Evolutionary conservation across 2,797 vertebrate genomes (phyloP), one percentile per base, ranked within the genome.

Genomic region (Poeciliopsis presidionis): DNA sequence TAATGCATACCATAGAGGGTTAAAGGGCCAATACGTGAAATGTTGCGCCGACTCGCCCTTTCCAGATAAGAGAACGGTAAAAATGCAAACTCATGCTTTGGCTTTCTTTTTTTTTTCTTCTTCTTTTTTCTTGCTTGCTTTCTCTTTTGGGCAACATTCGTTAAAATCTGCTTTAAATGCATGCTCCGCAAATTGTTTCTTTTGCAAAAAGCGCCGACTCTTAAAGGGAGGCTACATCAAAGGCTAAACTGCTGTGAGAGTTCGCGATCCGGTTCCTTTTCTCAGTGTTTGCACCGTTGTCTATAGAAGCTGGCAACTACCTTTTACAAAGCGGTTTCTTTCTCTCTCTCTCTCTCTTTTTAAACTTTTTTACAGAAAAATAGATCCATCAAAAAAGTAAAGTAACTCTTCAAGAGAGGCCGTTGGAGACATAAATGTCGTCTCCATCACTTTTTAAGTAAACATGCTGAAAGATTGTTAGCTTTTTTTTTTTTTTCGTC

Each of bases 11-110:
- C 67, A 70, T 70, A 70, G 67, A 70, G 67, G 41, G 25, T 70
- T 39, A 80, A 88, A 87, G 89, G 85, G 83, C 89, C 87, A 81
- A 59, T 57, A 86, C n/a, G 39, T 78, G 80, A 90, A 88, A 87
- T 84, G 84, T 89, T 84, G 84, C 82, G 80, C 81, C 25, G 33
- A 65, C 83, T 72, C 67, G 84, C 41, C 67, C 41, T n/a, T 43
- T n/a, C 80, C 90, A 76, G 83, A 76, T 69, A 84, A 76, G 83
- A 81, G 88, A 89, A 86, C 80, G 83, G 89, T 86, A 86, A 73
- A 94, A 75, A 94, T 92, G 92, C 92, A 91, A 93, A 94, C 85
- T 92, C 95, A 95, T 95, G 95, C 95, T 95, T 95, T 95, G 93
- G 93, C 93, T 93, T 93, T 78, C 88, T 93, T 93, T 47, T 4